Percentiles rank a stretch among this genome's conserved stretches.
phyloP scores from a whole-genome alignment of 2,797 vertebrate genomes.

The Acipenser ruthenus region DNA sequence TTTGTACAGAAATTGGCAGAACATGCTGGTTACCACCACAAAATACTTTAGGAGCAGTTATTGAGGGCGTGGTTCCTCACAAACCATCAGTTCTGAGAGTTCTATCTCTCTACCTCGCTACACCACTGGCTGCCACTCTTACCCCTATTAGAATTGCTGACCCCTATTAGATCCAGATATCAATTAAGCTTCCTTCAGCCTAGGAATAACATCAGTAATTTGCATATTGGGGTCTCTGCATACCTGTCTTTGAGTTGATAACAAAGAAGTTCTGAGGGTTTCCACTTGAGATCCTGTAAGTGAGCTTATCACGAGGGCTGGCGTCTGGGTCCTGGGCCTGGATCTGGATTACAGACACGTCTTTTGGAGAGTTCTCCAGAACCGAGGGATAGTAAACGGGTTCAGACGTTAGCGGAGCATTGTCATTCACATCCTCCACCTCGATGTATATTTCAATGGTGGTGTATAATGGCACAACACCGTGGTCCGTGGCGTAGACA shows the following conservation, averaged over 20 bases:
- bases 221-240: too few relatives aligned
- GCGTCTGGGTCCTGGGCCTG: conserved; percentile 88
- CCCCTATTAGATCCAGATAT: too few relatives aligned
- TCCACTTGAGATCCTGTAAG: conserved; percentile 81
- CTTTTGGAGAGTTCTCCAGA: conserved; percentile 84
- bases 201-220: too few relatives aligned
- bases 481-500: conserved; percentile 84
- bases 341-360: conserved; percentile 85
- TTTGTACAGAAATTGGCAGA: too few relatives aligned
- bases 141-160: too few relatives aligned
- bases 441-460: conserved; percentile 84
- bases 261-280: conserved; percentile 94
- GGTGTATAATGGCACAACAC: conserved; percentile 81
- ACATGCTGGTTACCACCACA: too few relatives aligned
- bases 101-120: too few relatives aligned
- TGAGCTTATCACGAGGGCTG: conserved; percentile 63
- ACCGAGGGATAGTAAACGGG: conserved; percentile 77
- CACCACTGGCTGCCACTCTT: too few relatives aligned
- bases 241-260: conserved; percentile 86
- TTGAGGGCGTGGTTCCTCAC: too few relatives aligned
- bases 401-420: conserved; percentile 83
- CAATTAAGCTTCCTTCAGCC: too few relatives aligned
- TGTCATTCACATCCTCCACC: conserved; percentile 92
- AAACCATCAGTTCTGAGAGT: too few relatives aligned
- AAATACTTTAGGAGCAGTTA: too few relatives aligned